A percentile compares a stretch with the other conserved stretches of the same genome.
Conservation (phyloP, 2,797 vertebrate species). For the Rhynchonycteris naso region DNA sequence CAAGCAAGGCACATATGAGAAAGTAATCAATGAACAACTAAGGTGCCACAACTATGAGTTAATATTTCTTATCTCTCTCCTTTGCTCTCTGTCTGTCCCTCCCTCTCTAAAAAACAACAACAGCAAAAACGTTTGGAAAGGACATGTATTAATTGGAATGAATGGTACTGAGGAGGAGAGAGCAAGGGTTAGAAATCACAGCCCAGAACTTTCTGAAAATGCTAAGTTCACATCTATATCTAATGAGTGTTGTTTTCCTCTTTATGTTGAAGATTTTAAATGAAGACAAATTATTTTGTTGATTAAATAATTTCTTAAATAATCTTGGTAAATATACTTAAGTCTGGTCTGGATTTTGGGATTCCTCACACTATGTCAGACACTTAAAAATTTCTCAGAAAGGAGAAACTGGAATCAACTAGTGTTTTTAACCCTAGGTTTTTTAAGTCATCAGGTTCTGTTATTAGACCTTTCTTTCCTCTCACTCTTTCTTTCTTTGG, state of each 20-base stretch:
- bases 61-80: no score
- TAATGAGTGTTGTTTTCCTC: background rate
- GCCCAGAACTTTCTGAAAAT: conserved; percentile 30
- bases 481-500: background rate
- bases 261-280: background rate
- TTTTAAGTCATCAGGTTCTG: background rate
- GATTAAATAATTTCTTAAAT: background rate
- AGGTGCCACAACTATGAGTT: no score
- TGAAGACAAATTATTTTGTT: background rate
- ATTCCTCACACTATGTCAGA: background rate
- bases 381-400: background rate
- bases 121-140: background rate
- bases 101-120: no score
- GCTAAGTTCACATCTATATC: background rate
- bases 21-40: no score
- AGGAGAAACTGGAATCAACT: background rate
- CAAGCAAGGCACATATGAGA: no score
- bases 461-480: background rate
- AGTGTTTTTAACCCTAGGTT: background rate
- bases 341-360: background rate
- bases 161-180: background rate
- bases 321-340: background rate
- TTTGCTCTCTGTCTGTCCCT: no score
- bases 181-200: background rate
- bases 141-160: background rate